Evolutionary conservation across 2,888 invertebrate species (phyloP).

Genomic region (Eutolmus rufibarbis): DNA sequence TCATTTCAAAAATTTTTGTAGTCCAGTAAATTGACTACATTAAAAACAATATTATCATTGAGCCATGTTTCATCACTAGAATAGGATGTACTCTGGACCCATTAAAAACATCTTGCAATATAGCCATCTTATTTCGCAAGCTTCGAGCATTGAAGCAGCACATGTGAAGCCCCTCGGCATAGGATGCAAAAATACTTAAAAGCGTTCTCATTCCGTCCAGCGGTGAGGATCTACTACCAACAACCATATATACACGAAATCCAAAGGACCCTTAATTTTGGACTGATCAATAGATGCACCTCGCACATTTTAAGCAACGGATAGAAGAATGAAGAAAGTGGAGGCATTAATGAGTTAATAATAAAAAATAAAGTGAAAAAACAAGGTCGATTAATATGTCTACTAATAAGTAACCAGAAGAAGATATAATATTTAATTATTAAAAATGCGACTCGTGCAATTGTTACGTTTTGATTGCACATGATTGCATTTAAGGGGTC

Average conservation of each 20-base stretch:
- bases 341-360: too few species aligned
- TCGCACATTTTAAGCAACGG: too few species aligned
- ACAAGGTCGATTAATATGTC: too few species aligned
- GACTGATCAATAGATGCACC: neutral
- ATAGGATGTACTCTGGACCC: neutral
- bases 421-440: too few species aligned
- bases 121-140: neutral
- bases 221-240: neutral
- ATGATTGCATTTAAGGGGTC: too few species aligned
- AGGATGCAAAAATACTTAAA: neutral
- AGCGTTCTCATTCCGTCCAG: neutral
- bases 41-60: neutral
- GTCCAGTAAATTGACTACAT: neutral
- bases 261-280: too few species aligned
- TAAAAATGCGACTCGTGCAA: too few species aligned
- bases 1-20: neutral
- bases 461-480: too few species aligned
- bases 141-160: neutral
- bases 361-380: too few species aligned
- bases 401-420: too few species aligned
- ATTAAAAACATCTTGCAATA: neutral
- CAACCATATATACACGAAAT: neutral
- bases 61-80: neutral
- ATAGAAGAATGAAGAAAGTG: too few species aligned
- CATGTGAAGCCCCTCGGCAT: neutral